Evolutionary conservation across 2,113 vertebrate genomes (phyloP).

Genomic region (Rhynchopsitta pachyrhyncha): DNA sequence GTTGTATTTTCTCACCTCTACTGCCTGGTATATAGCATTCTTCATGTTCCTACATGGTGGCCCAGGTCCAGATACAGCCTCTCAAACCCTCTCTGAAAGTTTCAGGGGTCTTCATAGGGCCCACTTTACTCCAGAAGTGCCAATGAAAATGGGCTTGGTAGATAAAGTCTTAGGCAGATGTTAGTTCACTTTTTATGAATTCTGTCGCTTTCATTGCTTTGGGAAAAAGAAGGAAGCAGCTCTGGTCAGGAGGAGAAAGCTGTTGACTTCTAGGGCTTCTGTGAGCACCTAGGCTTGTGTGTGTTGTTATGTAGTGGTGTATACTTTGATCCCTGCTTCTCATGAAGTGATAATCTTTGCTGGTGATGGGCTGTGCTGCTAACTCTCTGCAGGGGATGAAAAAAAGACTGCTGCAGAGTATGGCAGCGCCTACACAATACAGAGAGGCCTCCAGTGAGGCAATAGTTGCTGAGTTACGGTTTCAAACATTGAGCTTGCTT

Average conservation of each 20-base stretch:
- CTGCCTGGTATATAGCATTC: background rate
- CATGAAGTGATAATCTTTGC: rapidly evolving
- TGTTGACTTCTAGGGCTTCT: background rate
- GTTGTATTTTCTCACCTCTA: background rate
- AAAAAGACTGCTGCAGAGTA: background rate
- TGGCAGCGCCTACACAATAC: background rate
- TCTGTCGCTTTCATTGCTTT: background rate
- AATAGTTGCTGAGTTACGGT: background rate
- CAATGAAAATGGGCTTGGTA: background rate
- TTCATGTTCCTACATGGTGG: rapidly evolving
- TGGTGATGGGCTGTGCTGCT: background rate
- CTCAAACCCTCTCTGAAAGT: background rate
- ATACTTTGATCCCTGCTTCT: background rate
- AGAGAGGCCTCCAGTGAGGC: background rate
- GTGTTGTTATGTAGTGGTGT: background rate
- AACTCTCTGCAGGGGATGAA: background rate
- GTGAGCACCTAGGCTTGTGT: background rate
- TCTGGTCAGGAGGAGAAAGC: background rate
- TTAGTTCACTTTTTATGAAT: background rate
- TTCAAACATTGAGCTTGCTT: background rate
- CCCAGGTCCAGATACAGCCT: background rate
- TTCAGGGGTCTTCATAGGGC: background rate
- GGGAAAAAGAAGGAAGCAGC: background rate
- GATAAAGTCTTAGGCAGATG: background rate
- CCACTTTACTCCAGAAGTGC: background rate